Evolutionary conservation across 1,140 invertebrate species (phyloP).

Genomic region (Saccostrea cuccullata): DNA sequence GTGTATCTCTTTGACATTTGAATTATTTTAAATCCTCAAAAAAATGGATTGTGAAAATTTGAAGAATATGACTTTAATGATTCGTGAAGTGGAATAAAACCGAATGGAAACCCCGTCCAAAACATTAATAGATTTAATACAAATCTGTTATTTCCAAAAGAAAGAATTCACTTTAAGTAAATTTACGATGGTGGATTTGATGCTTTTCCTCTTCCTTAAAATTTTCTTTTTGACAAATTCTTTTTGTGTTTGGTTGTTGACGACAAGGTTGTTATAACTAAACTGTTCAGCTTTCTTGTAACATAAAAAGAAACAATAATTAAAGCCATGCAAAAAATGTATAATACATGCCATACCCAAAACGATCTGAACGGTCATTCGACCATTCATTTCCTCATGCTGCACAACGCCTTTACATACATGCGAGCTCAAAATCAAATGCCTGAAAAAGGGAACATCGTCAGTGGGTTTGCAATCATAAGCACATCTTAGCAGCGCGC

Average conservation of each 20-base stretch:
- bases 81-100: background rate
- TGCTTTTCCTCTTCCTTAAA: no score
- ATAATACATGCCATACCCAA: slow-evolving; percentile 46
- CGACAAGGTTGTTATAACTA: background rate
- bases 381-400: slow-evolving; percentile 30
- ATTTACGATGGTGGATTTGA: no score
- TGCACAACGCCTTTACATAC: slow-evolving; percentile 26
- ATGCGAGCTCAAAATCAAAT: slow-evolving; percentile 37
- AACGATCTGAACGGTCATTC: background rate
- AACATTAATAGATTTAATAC: no score
- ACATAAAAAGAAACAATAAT: background rate
- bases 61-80: background rate
- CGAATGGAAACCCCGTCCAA: background rate
- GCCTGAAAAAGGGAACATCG: slow-evolving; percentile 28
- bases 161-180: no score
- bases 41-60: background rate
- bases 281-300: slow-evolving; percentile 31
- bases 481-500: slow-evolving; percentile 50
- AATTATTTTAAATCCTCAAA: background rate
- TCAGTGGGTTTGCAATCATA: slow-evolving; percentile 48
- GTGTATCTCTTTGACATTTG: background rate
- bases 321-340: slow-evolving; percentile 14
- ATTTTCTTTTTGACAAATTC: no score
- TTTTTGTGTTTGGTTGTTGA: background rate
- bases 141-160: no score